Evolutionary conservation across 2,797 vertebrate genomes (phyloP).

Genomic region (Gallinago stenura): DNA sequence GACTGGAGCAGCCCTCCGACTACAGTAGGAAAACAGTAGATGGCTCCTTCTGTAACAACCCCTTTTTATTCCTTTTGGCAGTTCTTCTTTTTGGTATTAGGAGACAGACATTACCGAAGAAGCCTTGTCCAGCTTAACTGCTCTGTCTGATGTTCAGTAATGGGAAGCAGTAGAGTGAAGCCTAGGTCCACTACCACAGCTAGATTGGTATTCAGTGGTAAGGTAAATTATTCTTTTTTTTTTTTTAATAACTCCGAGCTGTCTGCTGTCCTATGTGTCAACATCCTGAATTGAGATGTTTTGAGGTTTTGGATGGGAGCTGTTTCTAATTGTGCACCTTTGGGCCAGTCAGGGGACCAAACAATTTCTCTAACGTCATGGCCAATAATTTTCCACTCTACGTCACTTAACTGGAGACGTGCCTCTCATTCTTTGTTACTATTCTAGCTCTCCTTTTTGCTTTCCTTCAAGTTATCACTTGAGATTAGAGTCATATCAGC

Average conservation of each 20-base stretch:
- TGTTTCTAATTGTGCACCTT: background rate
- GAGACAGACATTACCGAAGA: slow-evolving; percentile 17
- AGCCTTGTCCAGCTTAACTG: slow-evolving; percentile 64
- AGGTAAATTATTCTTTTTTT: slow-evolving; percentile 64
- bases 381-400: background rate
- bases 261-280: slow-evolving; percentile 78
- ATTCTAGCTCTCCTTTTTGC: background rate
- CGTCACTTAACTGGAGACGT: background rate
- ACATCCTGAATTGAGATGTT: slow-evolving; percentile 75
- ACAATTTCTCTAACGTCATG: background rate
- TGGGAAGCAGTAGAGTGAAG: slow-evolving; percentile 63
- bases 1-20: background rate
- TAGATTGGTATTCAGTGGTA: slow-evolving; percentile 80
- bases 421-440: background rate
- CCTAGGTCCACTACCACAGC: slow-evolving; percentile 76
- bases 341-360: background rate
- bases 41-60: background rate
- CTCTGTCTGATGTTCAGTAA: slow-evolving; percentile 81
- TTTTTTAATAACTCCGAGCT: slow-evolving; percentile 75
- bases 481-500: background rate
- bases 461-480: background rate
- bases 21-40: background rate
- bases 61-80: slow-evolving; percentile 81
- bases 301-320: slow-evolving; percentile 29
- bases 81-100: slow-evolving; percentile 63